Evolutionary conservation across 2,797 vertebrate species (phyloP), one percentile per base, ranked within the genome.

Genomic region (Catharus ustulatus): DNA sequence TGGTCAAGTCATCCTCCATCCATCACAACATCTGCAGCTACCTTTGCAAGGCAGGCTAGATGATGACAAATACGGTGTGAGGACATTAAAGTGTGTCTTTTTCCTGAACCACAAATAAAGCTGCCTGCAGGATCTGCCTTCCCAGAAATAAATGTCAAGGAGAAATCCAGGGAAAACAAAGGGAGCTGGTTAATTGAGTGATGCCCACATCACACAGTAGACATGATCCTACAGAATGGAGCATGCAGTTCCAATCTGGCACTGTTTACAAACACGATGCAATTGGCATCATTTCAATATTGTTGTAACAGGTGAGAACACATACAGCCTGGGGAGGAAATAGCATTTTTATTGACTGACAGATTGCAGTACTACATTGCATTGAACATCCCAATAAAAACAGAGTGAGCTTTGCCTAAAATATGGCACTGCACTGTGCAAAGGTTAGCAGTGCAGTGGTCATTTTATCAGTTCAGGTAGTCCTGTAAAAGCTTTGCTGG

Each of bases 221-320:
- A 57, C 32, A 11, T 5, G 48, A 61, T 76, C 24, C 61, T 52
- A 55, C 57, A 84, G 90, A 94, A 92, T 30, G 64, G 72, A 89
- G 75, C 86, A 63, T 77, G 89, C 81, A 90, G 72, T 61, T 80
- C 57, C 94, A 94, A 16, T 83, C 75, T 95, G 90, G 57, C 78
- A 74, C 68, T 87, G 81, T 89, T 93, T 87, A 93, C 63, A 93
- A 90, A 91, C 67, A 90, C 0, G 0, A 46, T 24, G 45, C 52
- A 46, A 54, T 57, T 74, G 84, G 84, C 74, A 51, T 36, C 0
- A 0, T 88, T 89, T 92, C 84, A 87, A 7, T 71, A 61, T 34
- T 68, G 19, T n/a, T 6, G 8, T 81, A 87, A 67, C 71, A 93
- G 90, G 86, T 95, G 86, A 93, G 45, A 86, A 83, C 26, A 24